Base-by-base conservation (phyloP, 2,888 invertebrate species). In the Callyntrura sp. region DNA sequence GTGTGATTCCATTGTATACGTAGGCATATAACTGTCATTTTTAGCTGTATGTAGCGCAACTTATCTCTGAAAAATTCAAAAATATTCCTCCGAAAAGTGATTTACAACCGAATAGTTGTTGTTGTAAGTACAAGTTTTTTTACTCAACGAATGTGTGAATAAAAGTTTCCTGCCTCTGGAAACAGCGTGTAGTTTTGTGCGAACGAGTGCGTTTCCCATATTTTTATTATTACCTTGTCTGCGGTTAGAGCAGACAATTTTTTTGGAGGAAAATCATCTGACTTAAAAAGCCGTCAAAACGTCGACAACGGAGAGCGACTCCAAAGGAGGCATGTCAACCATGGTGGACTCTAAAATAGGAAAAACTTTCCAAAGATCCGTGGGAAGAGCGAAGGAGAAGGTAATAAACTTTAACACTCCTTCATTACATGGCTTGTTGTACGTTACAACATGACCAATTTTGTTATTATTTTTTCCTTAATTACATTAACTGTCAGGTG, bases 301-400 rank as follows among this genome's bases (percentile, higher is more conserved):
- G 89, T 89, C 89, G 89, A 89, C 89, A 57, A 85, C 84, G 45
- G 81, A 84, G 85, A 89, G 23, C 89, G 84, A 84, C 11, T 17
- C 88, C 55, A 89, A 78, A 78, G 89, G 84, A 68, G 91, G 82
- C 82, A 93, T 92, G 92, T 91, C 92, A 91, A 93, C 92, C n/a
- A 92, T 92, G 91, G 92, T 92, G 89, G 92, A 93, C 88, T 92
- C 92, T 65, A 93, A 93, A 89, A 90, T 93, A 78, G 93, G 91
- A 51, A 93, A 93, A 91, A 91, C 91, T 81, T 91, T 93, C 73
- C 91, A 91, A 88, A 92, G 92, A 88, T 92, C 92, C 65, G 92
- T 93, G 60, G 93, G 93, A 92, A 92, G 93, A 83, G 93, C 93
- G 81, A 93, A 93, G 90, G 93, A 93, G 88, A 93, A 93, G 93